These are phyloP conservation scores for Dipodomys ordii DNA, from an alignment of 2,113 vertebrate genomes.

Conservation along the genomic window DNA sequence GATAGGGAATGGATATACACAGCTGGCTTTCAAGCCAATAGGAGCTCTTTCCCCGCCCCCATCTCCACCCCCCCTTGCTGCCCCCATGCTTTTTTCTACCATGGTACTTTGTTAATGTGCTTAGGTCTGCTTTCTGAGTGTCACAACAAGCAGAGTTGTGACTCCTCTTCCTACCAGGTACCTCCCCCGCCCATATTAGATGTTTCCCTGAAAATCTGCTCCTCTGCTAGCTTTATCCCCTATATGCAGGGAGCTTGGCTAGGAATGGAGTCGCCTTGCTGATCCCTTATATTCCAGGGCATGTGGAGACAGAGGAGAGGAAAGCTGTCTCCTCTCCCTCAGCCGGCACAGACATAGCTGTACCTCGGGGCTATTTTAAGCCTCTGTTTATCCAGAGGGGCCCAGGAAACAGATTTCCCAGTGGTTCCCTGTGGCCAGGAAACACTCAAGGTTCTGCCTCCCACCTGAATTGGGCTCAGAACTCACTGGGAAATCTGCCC, in stretches of 20 bases:
- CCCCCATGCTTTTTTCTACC: not conserved
- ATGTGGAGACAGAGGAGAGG: not conserved
- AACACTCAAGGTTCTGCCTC: not conserved
- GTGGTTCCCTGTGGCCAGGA: conserved; percentile 55
- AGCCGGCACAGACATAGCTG: not conserved
- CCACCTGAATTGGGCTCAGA: not conserved
- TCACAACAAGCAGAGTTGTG: not conserved
- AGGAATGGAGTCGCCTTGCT: not conserved
- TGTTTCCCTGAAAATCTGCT: not conserved
- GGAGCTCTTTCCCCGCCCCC: not conserved
- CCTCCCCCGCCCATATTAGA: not conserved
- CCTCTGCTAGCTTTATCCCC: not conserved
- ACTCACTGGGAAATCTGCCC: not conserved
- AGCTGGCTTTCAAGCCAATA: rapidly evolving
- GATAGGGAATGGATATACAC: not conserved
- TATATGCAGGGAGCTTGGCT: not conserved
- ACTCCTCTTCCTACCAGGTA: not conserved
- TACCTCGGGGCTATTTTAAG: conserved; percentile 75
- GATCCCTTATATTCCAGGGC: not conserved
- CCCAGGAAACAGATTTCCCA: conserved; percentile 50
- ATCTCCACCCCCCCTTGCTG: not conserved
- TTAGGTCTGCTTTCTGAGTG: not conserved
- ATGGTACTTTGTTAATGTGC: not conserved
- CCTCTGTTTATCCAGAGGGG: conserved; percentile 57
- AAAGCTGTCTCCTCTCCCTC: not conserved